Evolutionary conservation across 2,888 invertebrate species (phyloP), one percentile per base, ranked within the genome.

Genomic region (Vanessa cardui): DNA sequence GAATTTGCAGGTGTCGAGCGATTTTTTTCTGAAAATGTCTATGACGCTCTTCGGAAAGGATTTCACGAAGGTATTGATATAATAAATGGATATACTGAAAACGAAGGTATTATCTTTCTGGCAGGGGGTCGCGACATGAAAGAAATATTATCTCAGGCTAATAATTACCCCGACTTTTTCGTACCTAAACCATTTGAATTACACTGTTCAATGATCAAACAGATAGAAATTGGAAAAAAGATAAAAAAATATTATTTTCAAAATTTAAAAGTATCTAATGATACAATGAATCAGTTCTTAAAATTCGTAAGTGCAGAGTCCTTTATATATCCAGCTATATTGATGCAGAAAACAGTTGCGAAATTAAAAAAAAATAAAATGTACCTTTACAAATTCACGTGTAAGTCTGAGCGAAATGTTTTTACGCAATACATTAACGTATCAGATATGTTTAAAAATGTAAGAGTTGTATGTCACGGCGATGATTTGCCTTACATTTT

Each of bases 21-120:
- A 66, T 89, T 84, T 65, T 86, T 86, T 66, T 75, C 73, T 50
- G 86, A 83, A 21, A 87, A 94, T 12, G 80, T 84, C 18, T 72
- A 92, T 18, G 85, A 86, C 74, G 83, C 88, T 45, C 49, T 70
- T 56, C 46, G 64, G 7, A 94, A 94, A 9, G 69, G 66, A 0
- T 85, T 88, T 9, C 86, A 94, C 52, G 77, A 84, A 71, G 83
- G 77, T 4, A 88, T 95, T 1, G 96, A 96, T 0, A 93, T 96
- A 80, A 94, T 97, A 82, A 90, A 94, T 26, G 97, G 97, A 4
- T 86, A 95, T 15, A 96, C 94, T 6, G 93, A 94, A 21, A 94
- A 96, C 59, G 97, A 97, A 87, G 96, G 96, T 0, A 39, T 84
- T 0, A 66, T 85, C 50, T 71, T 76, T 6, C 31, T 83, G 1